Conservation (phyloP, 2,797 vertebrate species). For the Triplophysa bombifrons region DNA sequence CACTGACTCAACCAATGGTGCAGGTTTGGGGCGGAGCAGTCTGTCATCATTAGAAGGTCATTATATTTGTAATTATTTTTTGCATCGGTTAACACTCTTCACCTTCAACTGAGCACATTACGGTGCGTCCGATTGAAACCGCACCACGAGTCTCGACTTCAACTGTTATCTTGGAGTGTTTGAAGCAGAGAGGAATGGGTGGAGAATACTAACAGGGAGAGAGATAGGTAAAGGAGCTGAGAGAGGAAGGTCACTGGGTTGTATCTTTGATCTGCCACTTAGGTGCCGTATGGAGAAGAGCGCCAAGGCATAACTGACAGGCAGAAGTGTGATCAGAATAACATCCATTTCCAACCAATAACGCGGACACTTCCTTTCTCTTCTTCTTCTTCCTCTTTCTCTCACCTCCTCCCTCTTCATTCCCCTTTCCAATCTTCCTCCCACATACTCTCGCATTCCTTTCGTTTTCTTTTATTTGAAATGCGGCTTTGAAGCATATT, state of each 20-base stretch:
- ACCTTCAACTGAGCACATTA: background rate
- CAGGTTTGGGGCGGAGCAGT: background rate
- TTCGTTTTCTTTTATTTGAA: conserved; percentile 8
- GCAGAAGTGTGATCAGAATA: conserved; percentile 64
- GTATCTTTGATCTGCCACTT: conserved; percentile 46
- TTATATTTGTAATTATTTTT: background rate
- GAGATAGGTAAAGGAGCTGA: conserved; percentile 11
- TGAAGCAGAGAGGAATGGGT: conserved; percentile 30
- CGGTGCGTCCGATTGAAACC: background rate
- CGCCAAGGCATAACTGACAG: conserved; percentile 53
- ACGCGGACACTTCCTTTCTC: conserved; percentile 39
- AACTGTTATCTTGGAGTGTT: conserved; percentile 39
- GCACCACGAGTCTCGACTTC: background rate
- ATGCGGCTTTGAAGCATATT: conserved; percentile 22
- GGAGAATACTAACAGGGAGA: conserved; percentile 32
- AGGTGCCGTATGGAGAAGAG: conserved; percentile 33
- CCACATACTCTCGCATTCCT: conserved; percentile 16
- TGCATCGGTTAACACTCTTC: background rate
- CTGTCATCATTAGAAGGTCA: background rate
- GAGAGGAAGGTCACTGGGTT: conserved; percentile 36
- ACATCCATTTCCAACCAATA: conserved; percentile 59
- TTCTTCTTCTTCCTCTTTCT: background rate
- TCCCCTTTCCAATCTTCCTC: conserved; percentile 5
- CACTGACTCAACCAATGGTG: background rate
- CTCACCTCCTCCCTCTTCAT: background rate